Evolutionary conservation across 2,888 invertebrate genomes (phyloP).

Genomic region (Cantharis rustica): DNA sequence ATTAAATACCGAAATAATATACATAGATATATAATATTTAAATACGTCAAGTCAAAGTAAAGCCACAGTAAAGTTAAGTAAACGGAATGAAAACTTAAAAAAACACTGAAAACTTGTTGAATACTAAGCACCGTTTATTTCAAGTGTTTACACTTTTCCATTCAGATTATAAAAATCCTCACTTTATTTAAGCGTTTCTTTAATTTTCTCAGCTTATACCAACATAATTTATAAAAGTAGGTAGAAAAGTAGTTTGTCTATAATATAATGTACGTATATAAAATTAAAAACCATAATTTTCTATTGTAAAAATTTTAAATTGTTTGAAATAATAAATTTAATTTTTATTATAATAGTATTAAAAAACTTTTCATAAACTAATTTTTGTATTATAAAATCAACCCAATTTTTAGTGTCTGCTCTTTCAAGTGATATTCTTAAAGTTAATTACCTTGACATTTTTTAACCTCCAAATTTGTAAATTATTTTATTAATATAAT

Average conservation of each 20-base stretch:
- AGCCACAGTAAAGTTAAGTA: not conserved
- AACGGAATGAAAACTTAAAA: not conserved
- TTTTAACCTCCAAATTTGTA: conserved; percentile 18
- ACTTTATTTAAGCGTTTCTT: not conserved
- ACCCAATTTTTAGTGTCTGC: not conserved
- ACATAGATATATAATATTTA: not conserved
- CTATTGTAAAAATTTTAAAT: not conserved
- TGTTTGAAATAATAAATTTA: not conserved
- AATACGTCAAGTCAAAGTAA: not conserved
- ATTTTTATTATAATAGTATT: not conserved
- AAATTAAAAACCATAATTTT: no score
- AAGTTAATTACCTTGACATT: conserved; percentile 25
- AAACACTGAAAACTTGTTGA: not conserved
- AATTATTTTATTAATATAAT: conserved; percentile 18
- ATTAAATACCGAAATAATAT: not conserved
- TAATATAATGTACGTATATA: no score
- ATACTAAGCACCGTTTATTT: not conserved
- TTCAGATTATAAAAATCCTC: not conserved
- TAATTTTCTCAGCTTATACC: not conserved
- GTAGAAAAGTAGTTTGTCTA: not conserved
- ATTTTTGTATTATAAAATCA: not conserved
- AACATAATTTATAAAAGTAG: not conserved
- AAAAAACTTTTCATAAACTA: not conserved
- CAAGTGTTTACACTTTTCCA: not conserved
- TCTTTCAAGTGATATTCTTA: not conserved